Base-by-base conservation (phyloP, 2,888 invertebrate species). In the Cryptocheilus praepositus region DNA sequence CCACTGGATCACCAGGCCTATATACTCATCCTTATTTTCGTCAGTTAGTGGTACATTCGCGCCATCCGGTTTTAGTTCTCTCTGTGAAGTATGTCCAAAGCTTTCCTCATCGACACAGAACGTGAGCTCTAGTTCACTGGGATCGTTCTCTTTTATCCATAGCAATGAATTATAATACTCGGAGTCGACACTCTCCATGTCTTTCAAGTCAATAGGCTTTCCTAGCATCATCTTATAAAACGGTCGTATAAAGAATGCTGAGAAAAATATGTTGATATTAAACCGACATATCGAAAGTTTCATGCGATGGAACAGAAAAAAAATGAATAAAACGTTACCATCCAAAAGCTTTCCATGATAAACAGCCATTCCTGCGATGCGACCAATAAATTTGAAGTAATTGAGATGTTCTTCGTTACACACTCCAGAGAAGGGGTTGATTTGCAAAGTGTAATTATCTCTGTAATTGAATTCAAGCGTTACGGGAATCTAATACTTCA, bases 191-290 rank as follows among this genome's bases (percentile, higher is more conserved):
- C 98, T 96, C 90, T 99, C 99, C 99, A 99, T 99, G 89, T 99
- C 99, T 86, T 95, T 95, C 56, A 99, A 90, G 83, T 96, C 96
- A 73, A 99, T 99, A 57, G 93, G 90, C 90, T 98, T 98, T 73
- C 94, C 94, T 81, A 99, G 90, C 98, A 99, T 98, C 99, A 99
- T 99, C 91, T 99, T 99, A 91, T 99, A 99, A 90, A 99, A 99
- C 64, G 99, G 99, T 87, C 99, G 95, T 90, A 99, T 99, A 91
- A 99, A 99, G 90, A 99, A 99, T 57, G 98, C 98, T 96, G 25
- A 18, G n/a, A 51, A 15, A 13, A 44, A 0, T 45, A 54, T 44
- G 57, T 56, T 45, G 46, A 11, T 52, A 21, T 5, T 13, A 25
- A 46, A 36, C 4, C 1, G 13, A 8, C 7, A 36, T 36, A 11